Conservation (phyloP, 2,113 vertebrate genomes). For the Microcebus tavaratra region DNA sequence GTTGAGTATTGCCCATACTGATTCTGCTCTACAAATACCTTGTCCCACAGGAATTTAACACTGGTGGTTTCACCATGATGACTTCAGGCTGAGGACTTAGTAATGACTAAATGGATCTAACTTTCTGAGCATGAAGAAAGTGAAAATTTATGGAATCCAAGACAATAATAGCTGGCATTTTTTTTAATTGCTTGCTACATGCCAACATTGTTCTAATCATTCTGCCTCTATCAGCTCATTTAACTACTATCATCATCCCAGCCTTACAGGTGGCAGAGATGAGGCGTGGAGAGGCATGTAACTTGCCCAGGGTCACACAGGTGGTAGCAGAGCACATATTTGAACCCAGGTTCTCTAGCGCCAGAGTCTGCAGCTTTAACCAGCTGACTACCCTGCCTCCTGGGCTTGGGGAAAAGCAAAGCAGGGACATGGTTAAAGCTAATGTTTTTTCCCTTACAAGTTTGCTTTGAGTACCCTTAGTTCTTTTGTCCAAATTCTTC, state of each 20-base stretch:
- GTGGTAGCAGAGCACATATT: not conserved
- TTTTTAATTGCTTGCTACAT: conserved; percentile 12
- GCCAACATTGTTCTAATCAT: not conserved
- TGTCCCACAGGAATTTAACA: not conserved
- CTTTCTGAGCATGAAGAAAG: conserved; percentile 56
- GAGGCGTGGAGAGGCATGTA: not conserved
- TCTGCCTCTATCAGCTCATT: not conserved
- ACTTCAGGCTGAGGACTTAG: conserved; percentile 1
- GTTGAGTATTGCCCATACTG: not conserved
- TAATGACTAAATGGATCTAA: conserved; percentile 37
- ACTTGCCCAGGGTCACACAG: not conserved
- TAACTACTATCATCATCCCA: not conserved
- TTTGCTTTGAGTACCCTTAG: not conserved
- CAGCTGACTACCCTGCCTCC: not conserved
- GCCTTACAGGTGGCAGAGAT: not conserved
- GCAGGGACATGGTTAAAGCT: not conserved
- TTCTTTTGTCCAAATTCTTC: conserved; percentile 6
- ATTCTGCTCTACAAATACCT: not conserved
- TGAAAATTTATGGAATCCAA: not conserved
- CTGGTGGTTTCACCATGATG: not conserved
- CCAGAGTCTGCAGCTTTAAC: not conserved
- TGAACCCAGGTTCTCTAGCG: not conserved
- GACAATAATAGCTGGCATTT: conserved; percentile 14
- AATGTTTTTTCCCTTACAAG: not conserved
- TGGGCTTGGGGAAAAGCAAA: not conserved